These are phyloP conservation scores for Drosophila fulvimacula DNA, from an alignment of 2,888 invertebrate species.

Conservation along the genomic window DNA sequence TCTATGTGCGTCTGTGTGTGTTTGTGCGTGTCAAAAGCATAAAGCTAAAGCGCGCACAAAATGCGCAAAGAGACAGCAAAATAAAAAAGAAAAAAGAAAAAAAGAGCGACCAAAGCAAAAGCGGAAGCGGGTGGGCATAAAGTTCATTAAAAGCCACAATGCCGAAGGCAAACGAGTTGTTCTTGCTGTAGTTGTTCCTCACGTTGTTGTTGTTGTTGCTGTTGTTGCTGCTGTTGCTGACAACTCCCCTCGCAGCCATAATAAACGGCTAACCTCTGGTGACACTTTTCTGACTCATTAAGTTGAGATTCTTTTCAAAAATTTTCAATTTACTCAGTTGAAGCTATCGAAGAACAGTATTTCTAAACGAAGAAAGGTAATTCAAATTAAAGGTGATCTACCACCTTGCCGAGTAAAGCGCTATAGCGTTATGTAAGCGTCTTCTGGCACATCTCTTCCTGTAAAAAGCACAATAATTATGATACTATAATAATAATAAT, in stretches of 20 bases:
- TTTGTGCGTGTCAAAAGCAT: conserved; percentile 61
- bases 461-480: too few relatives aligned
- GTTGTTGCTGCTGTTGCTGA: conserved; percentile 10
- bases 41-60: conserved; percentile 63
- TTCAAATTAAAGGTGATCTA: background rate
- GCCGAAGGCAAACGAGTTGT: conserved; percentile 47
- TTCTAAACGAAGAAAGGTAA: background rate
- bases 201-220: conserved; percentile 3
- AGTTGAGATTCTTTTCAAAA: conserved; percentile 20
- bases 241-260: conserved; percentile 1
- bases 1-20: conserved; percentile 11
- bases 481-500: too few relatives aligned
- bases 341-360: background rate
- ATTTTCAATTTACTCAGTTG: conserved; percentile 9
- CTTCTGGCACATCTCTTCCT: too few relatives aligned
- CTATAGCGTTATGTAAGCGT: too few relatives aligned
- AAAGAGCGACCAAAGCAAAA: conserved; percentile 19
- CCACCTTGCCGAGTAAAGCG: too few relatives aligned
- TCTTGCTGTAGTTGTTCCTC: conserved; percentile 1
- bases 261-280: conserved; percentile 29
- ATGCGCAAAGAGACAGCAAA: conserved; percentile 63
- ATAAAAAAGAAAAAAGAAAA: conserved; percentile 4
- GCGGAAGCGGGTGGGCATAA: conserved; percentile 51
- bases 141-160: conserved; percentile 78
- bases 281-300: conserved; percentile 77